Percentiles rank a stretch among this genome's conserved stretches.
These are phyloP conservation scores for Notoglanidium macrostoma DNA, from an alignment of 2,797 vertebrate species.

Conservation along the genomic window DNA sequence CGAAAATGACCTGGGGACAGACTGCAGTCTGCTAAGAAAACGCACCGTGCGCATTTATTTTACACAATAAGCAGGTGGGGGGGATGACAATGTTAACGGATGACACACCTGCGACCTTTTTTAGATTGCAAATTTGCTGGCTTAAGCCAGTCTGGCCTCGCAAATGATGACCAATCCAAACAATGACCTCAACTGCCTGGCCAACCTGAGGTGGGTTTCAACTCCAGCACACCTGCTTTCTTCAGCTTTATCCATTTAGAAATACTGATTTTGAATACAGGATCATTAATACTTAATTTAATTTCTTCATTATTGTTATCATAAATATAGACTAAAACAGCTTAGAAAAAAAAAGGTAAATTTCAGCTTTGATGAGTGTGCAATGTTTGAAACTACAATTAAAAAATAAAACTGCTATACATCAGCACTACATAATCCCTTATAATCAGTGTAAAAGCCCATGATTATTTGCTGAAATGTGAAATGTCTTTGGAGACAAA, in stretches of 20 bases:
- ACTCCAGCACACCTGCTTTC: constrained; percentile 3
- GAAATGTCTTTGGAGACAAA: constrained; percentile 22
- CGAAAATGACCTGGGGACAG: constrained; percentile 17
- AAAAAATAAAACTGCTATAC: background rate
- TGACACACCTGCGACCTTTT: constrained; percentile 55
- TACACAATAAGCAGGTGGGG: constrained; percentile 45
- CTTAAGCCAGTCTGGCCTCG: constrained; percentile 37
- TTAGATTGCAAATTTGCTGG: constrained; percentile 53
- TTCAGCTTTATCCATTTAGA: background rate
- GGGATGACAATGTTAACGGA: constrained; percentile 1
- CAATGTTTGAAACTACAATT: background rate
- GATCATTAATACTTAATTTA: background rate
- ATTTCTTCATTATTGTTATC: background rate
- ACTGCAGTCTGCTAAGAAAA: constrained; percentile 34
- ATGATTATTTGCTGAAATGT: constrained; percentile 13
- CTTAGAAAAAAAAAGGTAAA: background rate
- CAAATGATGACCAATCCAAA: constrained; percentile 50
- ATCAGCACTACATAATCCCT: background rate
- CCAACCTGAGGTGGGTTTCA: constrained; percentile 28
- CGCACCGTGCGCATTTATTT: constrained; percentile 34
- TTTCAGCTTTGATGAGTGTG: background rate
- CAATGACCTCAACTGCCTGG: constrained; percentile 27
- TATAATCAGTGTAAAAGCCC: background rate
- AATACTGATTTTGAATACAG: background rate
- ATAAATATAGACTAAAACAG: background rate